phyloP scores from a whole-genome alignment of 2,797 vertebrate species.

The Cyprinella venusta region DNA sequence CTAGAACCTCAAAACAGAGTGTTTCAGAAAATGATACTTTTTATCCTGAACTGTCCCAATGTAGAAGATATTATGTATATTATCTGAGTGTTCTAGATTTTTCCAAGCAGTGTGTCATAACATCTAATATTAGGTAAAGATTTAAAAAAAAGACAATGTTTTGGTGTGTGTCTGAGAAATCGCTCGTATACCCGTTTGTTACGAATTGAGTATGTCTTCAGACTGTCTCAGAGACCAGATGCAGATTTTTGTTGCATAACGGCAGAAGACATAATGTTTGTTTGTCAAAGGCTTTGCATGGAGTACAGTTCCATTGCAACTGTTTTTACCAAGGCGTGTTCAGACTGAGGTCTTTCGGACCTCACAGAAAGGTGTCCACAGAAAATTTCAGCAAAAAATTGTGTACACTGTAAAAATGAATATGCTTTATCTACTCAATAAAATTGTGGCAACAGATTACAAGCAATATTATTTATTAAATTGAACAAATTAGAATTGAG shows the following conservation, averaged over 20 bases:
- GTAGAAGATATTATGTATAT: background rate
- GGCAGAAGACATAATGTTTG: background rate
- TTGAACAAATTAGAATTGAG: too few species aligned
- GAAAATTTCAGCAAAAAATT: background rate
- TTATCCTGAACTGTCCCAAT: too few species aligned
- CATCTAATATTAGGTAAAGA: background rate
- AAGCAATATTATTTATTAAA: too few species aligned
- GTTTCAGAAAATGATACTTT: background rate
- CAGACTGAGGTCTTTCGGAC: background rate
- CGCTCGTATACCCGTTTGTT: background rate
- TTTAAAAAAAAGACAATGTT: too few species aligned
- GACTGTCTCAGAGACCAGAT: background rate
- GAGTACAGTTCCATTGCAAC: background rate
- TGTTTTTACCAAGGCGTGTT: background rate
- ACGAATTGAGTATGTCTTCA: background rate
- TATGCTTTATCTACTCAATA: too few species aligned
- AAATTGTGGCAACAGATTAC: too few species aligned
- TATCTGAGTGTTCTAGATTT: background rate
- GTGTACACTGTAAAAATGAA: too few species aligned
- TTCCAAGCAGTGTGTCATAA: background rate
- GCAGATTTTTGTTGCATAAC: background rate
- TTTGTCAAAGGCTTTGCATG: background rate
- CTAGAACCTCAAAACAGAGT: background rate
- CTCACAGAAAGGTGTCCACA: too few species aligned
- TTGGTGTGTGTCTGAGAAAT: background rate